Evolutionary conservation across 2,888 invertebrate species (phyloP).

Genomic region (Gisinianus flammeolus): DNA sequence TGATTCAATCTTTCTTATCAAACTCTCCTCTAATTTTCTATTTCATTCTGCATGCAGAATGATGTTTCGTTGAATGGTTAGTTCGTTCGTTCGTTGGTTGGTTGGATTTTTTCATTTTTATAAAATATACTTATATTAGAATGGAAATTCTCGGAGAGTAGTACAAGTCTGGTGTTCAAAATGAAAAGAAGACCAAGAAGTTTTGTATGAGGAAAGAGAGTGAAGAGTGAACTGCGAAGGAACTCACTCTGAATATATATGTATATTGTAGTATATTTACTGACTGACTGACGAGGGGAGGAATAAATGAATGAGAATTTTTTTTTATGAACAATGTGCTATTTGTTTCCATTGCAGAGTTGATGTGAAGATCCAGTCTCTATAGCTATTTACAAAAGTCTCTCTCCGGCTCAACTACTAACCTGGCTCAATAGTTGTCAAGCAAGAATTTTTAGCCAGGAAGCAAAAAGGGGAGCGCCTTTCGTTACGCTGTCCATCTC

Average conservation of each 20-base stretch:
- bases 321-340: constrained; percentile 25
- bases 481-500: constrained; percentile 7
- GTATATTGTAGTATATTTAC: not conserved
- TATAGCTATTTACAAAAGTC: constrained; percentile 8
- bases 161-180: not conserved
- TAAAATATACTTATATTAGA: not conserved
- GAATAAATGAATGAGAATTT: constrained; percentile 32
- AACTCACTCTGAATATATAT: too few relatives aligned
- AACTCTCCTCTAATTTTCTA: constrained; percentile 13
- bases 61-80: too few relatives aligned
- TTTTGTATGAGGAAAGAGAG: constrained; percentile 7
- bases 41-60: not conserved
- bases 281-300: constrained; percentile 8
- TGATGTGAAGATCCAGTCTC: constrained; percentile 24
- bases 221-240: not conserved
- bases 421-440: constrained; percentile 57
- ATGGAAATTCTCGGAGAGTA: not conserved
- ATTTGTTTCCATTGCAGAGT: constrained; percentile 29
- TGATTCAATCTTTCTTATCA: constrained; percentile 31
- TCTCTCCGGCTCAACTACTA: constrained; percentile 35
- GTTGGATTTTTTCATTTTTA: not conserved
- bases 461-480: constrained; percentile 37
- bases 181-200: not conserved
- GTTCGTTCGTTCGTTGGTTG: not conserved
- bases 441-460: constrained; percentile 51